A percentile compares a stretch with the other conserved stretches of the same genome.
Evolutionary conservation across 1,140 invertebrate genomes (phyloP).

Genomic region (Conopomorpha cramerella): DNA sequence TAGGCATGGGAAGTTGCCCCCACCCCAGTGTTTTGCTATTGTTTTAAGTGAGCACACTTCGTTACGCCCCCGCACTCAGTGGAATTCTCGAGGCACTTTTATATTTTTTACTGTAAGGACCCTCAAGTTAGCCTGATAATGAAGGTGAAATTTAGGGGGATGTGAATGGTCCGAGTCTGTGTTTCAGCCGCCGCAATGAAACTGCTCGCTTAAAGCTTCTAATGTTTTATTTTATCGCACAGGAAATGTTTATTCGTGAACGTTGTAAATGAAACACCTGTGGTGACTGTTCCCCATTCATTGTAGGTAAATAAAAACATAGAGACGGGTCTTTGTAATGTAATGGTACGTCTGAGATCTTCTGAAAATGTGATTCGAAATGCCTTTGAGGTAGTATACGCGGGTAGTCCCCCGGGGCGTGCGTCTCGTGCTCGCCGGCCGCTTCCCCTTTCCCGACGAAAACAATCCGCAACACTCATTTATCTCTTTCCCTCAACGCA

Average conservation of each 20-base stretch:
- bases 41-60: slow-evolving; percentile 54
- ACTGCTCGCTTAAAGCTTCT: too few species aligned
- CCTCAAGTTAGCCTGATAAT: slow-evolving; percentile 50
- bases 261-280: slow-evolving; percentile 30
- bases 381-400: too few species aligned
- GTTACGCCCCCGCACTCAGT: slow-evolving; percentile 44
- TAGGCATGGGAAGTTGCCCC: slow-evolving; percentile 24
- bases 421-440: slow-evolving; percentile 1
- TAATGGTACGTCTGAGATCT: too few species aligned
- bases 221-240: slow-evolving; percentile 35
- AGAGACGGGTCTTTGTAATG: too few species aligned
- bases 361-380: too few species aligned
- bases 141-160: slow-evolving; percentile 22
- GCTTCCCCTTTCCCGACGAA: slow-evolving; percentile 14
- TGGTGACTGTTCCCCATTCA: too few species aligned
- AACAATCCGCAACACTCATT: slow-evolving; percentile 34
- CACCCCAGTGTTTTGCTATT: slow-evolving; percentile 51
- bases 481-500: slow-evolving; percentile 46
- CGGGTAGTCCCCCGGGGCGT: too few species aligned
- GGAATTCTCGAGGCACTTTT: slow-evolving; percentile 36
- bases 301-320: too few species aligned
- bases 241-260: slow-evolving; percentile 31
- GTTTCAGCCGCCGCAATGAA: too few species aligned
- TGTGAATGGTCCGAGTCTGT: too few species aligned
- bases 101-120: slow-evolving; percentile 30